These are phyloP conservation scores for Lissonota sp. DNA, from an alignment of 2,888 invertebrate genomes.

Conservation along the genomic window DNA sequence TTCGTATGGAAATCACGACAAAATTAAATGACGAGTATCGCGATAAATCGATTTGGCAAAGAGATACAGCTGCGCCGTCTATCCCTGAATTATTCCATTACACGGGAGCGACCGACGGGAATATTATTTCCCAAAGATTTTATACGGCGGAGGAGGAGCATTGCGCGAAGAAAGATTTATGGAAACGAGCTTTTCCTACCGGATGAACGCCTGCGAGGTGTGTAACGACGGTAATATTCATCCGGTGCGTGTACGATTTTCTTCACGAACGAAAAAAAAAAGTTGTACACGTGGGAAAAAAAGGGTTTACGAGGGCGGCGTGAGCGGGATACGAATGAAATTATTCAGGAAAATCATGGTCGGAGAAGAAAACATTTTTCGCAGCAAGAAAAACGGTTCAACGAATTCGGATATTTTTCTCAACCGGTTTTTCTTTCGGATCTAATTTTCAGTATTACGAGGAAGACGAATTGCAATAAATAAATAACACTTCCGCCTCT, in stretches of 20 bases:
- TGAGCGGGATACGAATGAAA: neutral
- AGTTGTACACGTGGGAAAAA: neutral
- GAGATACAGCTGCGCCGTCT: too few species aligned
- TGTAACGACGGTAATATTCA: conserved; percentile 25
- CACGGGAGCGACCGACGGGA: conserved; percentile 2
- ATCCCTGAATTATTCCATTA: too few species aligned
- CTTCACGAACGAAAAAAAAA: conserved; percentile 28
- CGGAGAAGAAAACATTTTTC: neutral
- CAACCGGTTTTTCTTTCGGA: neutral
- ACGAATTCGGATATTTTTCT: neutral
- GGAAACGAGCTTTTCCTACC: conserved; percentile 48
- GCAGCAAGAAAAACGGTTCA: neutral
- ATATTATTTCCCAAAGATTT: conserved; percentile 47
- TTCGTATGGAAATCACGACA: too few species aligned
- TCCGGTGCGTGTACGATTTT: conserved; percentile 25
- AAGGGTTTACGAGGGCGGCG: conserved; percentile 23
- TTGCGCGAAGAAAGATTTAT: conserved; percentile 41
- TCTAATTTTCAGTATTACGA: neutral
- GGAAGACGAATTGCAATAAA: too few species aligned
- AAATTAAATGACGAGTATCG: too few species aligned
- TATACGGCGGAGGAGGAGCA: conserved; percentile 35
- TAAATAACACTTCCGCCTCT: too few species aligned
- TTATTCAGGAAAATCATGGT: conserved; percentile 22
- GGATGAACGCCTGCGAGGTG: conserved; percentile 30
- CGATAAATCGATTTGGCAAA: too few species aligned